Evolutionary conservation across 1,140 invertebrate genomes (phyloP), one percentile per base, ranked within the genome.

Genomic region (Ostrea edulis): DNA sequence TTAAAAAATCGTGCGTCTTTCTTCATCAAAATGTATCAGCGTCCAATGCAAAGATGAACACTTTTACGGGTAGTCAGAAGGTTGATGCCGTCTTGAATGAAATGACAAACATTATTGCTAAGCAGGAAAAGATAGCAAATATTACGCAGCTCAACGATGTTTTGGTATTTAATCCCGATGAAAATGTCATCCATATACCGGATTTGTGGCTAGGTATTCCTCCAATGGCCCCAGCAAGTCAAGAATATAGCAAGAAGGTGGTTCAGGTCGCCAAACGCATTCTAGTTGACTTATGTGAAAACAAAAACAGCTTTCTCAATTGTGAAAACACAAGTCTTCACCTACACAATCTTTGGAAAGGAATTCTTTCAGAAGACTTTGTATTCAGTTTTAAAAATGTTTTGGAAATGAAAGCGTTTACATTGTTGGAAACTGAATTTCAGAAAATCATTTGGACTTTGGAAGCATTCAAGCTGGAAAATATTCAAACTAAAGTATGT

Each of bases 1-100:
- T 88, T 14, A 12, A 53, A 25, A 83, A 88, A 22, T 82, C 84
- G 1, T 88, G 89, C 71, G 29, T 87, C 3, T 86, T 88, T 77
- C 29, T 90, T n/a, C 89, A 88, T 53, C 86, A 90, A 25, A 90
- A 90, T 52, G 89, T 90, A 25, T 83, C 87, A 17, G 89, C 82
- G 20, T 3, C 17, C 8, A 35, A 86, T 29, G 71, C 71, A 53
- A 84, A 85, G 4, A n/a, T 44, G 12, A 20, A 53, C 25, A 85
- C 87, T 54, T 12, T 29, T 9, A 22, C 82, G 25, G 84, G 71
- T 51, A 58, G 62, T 20, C 71, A 87, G 35, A 86, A 86, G 29
- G 14, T 88, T 58, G 8, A 58, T 11, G 51, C 87, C 44, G 58
- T 17, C 9, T 51, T 90, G 17, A 71, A 90, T 62, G 11, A 58